These are phyloP conservation scores for Scrobipalpa atriplicella DNA, from an alignment of 2,888 invertebrate genomes.

Conservation along the genomic window DNA sequence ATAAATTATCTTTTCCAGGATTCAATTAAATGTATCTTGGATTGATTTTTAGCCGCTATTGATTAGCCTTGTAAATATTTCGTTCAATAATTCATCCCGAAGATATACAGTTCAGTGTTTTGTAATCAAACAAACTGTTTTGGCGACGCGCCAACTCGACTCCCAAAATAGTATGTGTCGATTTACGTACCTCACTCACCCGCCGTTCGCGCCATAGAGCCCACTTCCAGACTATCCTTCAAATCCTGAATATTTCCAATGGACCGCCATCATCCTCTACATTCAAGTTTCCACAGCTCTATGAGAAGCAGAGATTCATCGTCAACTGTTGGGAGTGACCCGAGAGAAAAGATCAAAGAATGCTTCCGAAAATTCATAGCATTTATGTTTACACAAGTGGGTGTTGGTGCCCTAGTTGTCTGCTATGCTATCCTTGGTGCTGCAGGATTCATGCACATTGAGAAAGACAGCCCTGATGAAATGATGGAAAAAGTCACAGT, in stretches of 20 bases:
- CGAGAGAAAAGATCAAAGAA: slow-evolving; percentile 90
- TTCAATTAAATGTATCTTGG: background rate
- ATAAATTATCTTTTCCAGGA: background rate
- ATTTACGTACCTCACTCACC: slow-evolving; percentile 38
- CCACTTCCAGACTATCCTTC: no score
- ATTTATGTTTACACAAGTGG: slow-evolving; percentile 96
- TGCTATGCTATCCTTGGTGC: slow-evolving; percentile 94
- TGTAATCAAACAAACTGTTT: slow-evolving; percentile 56
- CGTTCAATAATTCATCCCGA: background rate
- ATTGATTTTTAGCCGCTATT: background rate
- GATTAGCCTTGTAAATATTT: background rate
- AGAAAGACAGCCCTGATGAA: slow-evolving; percentile 83
- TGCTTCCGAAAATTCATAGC: slow-evolving; percentile 93
- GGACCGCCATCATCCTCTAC: slow-evolving; percentile 65
- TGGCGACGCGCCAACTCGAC: slow-evolving; percentile 64
- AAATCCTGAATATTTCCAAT: slow-evolving; percentile 42
- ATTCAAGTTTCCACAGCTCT: slow-evolving; percentile 81
- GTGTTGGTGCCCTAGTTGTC: slow-evolving; percentile 93
- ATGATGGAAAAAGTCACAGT: slow-evolving; percentile 75
- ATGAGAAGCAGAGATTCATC: slow-evolving; percentile 86
- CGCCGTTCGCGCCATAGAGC: background rate
- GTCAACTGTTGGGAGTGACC: slow-evolving; percentile 85
- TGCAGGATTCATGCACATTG: slow-evolving; percentile 90
- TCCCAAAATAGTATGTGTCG: slow-evolving; percentile 65
- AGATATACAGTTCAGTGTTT: slow-evolving; percentile 39